These are phyloP conservation scores for Hydrolagus affinis DNA, from an alignment of 2,113 vertebrate genomes.

Conservation along the genomic window DNA sequence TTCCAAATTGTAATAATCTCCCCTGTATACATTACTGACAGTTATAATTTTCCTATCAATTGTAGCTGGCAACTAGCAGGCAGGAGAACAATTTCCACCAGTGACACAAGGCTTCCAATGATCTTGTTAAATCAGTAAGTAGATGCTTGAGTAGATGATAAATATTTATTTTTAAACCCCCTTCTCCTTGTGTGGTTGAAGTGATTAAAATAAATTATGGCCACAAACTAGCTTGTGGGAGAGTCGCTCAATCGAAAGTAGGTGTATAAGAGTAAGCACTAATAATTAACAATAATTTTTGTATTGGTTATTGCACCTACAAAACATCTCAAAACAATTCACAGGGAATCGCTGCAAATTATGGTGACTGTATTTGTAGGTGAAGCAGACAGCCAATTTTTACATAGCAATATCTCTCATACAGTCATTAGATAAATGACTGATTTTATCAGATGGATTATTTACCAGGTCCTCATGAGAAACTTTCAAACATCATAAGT, in stretches of 20 bases:
- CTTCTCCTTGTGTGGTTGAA: background rate
- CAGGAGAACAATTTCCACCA: background rate
- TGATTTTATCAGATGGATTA: too few relatives aligned
- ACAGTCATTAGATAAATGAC: too few relatives aligned
- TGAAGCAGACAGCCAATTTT: too few relatives aligned
- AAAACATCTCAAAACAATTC: too few relatives aligned
- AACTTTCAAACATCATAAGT: too few relatives aligned
- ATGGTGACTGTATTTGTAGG: too few relatives aligned
- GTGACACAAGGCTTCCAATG: background rate
- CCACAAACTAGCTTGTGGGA: background rate
- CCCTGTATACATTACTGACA: background rate
- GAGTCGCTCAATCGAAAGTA: background rate
- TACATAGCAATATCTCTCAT: too few relatives aligned
- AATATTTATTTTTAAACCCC: background rate
- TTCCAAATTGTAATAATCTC: slow-evolving; percentile 4
- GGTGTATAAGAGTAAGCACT: background rate
- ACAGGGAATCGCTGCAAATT: too few relatives aligned
- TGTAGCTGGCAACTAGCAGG: background rate
- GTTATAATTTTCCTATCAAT: background rate
- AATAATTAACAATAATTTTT: background rate
- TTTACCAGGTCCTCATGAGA: too few relatives aligned
- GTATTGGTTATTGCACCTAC: too few relatives aligned
- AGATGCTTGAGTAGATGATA: background rate
- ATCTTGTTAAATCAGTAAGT: background rate
- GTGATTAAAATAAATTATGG: slow-evolving; percentile 12